Evolutionary conservation across 2,113 vertebrate genomes (phyloP).

Genomic region (Orcinus orca): DNA sequence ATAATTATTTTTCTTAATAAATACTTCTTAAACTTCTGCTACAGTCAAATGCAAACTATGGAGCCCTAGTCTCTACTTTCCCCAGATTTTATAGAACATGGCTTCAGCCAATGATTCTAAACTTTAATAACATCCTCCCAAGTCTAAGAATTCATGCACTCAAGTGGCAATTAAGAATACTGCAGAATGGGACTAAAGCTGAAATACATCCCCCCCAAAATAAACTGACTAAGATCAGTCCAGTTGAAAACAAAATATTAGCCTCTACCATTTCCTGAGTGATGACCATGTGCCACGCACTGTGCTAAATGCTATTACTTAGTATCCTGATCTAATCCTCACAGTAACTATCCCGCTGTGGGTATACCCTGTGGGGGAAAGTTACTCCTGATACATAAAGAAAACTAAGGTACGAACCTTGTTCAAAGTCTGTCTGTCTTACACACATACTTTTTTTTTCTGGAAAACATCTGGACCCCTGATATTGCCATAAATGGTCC

Average conservation of each 20-base stretch:
- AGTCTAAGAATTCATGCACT: background rate
- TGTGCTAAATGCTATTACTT: background rate
- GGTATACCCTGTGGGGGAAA: background rate
- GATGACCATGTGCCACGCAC: background rate
- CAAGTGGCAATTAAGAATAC: background rate
- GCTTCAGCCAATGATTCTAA: background rate
- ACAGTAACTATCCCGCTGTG: background rate
- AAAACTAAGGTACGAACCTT: background rate
- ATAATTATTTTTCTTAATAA: background rate
- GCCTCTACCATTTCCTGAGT: background rate
- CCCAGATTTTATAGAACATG: background rate
- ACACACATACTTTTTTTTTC: background rate
- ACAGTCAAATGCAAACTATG: background rate
- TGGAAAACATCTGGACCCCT: conserved; percentile 12
- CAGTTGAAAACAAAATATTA: background rate
- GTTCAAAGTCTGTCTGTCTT: background rate
- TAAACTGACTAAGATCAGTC: background rate
- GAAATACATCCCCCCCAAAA: background rate
- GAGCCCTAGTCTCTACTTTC: background rate
- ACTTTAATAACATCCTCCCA: background rate
- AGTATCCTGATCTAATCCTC: background rate
- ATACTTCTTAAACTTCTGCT: background rate
- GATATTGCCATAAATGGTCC: conserved; percentile 26
- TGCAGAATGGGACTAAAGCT: background rate
- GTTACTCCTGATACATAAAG: background rate